Base-by-base conservation (phyloP, 2,113 vertebrate genomes). In the Neodon shergylaensis region DNA sequence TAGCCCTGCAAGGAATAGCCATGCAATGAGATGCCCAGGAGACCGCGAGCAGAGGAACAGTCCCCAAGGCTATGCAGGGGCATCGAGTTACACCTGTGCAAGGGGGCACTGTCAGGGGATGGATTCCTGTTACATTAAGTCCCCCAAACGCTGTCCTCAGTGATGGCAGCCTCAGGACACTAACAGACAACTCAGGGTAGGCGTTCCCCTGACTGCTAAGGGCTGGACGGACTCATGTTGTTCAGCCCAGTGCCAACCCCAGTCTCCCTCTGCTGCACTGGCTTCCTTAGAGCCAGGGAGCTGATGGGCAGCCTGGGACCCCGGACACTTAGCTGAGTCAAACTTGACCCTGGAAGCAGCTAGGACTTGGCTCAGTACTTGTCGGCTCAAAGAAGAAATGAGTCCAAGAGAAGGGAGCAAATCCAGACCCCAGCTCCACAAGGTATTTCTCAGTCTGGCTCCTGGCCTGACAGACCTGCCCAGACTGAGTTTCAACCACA, bases 401-500 rank as follows among this genome's bases (percentile, higher is more conserved):
- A 26, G 42, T 22, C 10, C 76, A 1, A 28, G 33, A 0, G 49
- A 52, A 22, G 9, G 58, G 24, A 3, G 33, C 21, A 7, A 39
- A 2, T 73, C 49, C 42, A 17, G 21, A 70, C 42, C 49, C 70
- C 0, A 7, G 14, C 42, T 52, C 68, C 13, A 36, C 1, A 4
- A 33, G 31, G 33, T 1, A 2, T 0, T n/a, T 68, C 31, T 39
- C 6, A 39, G 52, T 7, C 7, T 1, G 22, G 13, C 44, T 65
- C 36, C 72, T 13, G 10, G 42, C n/a, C 86, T 0, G 0, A 36
- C 4, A 7, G 0, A 1, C 42, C 44, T 26, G 17, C 49, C 28
- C 33, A 3, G 6, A 28, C 3, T 24, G n/a, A 19, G 42, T 26
- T 63, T 1, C 24, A 63, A 24, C 52, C 54, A 42, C 3, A 8